A percentile compares a stretch with the other conserved stretches of the same genome.
Evolutionary conservation across 2,113 vertebrate genomes (phyloP).

Genomic region (Campylomormyrus tamandua): DNA sequence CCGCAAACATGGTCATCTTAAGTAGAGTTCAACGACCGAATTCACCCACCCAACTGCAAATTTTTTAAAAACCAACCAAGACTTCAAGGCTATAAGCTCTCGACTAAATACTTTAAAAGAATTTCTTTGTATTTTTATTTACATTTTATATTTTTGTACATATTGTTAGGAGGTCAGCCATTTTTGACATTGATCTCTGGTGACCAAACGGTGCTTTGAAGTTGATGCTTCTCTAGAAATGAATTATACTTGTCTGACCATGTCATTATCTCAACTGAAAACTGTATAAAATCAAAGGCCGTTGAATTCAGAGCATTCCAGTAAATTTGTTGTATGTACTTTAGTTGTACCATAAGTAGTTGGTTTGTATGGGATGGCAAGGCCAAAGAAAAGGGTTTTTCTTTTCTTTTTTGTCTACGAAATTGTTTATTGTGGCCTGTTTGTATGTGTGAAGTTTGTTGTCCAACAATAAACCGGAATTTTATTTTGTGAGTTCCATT

Average conservation of each 20-base stretch:
- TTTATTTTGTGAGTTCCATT: conserved; percentile 75
- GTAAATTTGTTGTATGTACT: conserved; percentile 80
- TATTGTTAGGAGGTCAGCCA: conserved; percentile 86
- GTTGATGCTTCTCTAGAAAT: conserved; percentile 69
- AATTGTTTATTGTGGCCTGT: conserved; percentile 65
- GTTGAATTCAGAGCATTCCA: conserved; percentile 91
- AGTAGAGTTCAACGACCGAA: conserved; percentile 59
- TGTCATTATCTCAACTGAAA: conserved; percentile 78
- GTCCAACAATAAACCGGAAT: conserved; percentile 77
- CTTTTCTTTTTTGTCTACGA: conserved; percentile 53
- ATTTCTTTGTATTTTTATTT: conserved; percentile 99
- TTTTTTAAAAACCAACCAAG: conserved; percentile 62
- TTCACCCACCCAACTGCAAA: conserved; percentile 51
- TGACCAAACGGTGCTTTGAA: conserved; percentile 72
- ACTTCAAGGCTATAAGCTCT: conserved; percentile 71
- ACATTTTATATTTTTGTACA: conserved; percentile 99
- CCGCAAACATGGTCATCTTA: conserved; percentile 74
- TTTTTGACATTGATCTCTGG: conserved; percentile 74
- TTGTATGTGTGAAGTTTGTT: conserved; percentile 73
- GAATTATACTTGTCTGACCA: conserved; percentile 85
- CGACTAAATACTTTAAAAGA: conserved; percentile 77
- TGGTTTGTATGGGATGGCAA: conserved; percentile 64
- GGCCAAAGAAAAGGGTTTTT: conserved; percentile 63
- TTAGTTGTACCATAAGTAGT: conserved; percentile 70
- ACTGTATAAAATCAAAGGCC: conserved; percentile 66